Evolutionary conservation across 1,140 invertebrate species (phyloP).

Genomic region (Orius insidiosus): DNA sequence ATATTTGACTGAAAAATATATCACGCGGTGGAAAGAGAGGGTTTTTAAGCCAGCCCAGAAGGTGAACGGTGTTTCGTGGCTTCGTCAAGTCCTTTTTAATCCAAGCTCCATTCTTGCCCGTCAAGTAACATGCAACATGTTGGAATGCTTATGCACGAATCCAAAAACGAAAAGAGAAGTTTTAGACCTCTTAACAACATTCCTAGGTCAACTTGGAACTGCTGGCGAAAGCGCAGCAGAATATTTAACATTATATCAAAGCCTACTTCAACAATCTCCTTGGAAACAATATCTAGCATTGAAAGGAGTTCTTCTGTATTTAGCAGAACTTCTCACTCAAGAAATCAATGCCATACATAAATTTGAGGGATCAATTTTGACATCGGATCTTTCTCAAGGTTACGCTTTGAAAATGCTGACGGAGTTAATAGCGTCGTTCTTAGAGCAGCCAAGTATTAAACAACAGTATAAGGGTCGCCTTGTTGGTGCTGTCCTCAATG

Average conservation of each 20-base stretch:
- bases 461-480: constrained; percentile 78
- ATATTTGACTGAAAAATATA: constrained; percentile 66
- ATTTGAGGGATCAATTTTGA: constrained; percentile 77
- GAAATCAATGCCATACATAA: constrained; percentile 75
- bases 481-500: constrained; percentile 77
- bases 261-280: constrained; percentile 59
- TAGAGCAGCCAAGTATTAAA: constrained; percentile 72
- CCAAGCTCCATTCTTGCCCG: constrained; percentile 72
- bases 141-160: constrained; percentile 64
- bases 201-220: constrained; percentile 62
- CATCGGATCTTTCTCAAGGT: constrained; percentile 84
- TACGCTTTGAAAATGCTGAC: constrained; percentile 74
- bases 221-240: constrained; percentile 83
- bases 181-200: constrained; percentile 71
- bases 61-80: constrained; percentile 54
- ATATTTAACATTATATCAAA: constrained; percentile 73
- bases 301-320: constrained; percentile 62
- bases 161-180: constrained; percentile 54
- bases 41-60: constrained; percentile 34
- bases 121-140: constrained; percentile 73
- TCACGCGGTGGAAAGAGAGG: constrained; percentile 35
- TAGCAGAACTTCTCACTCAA: constrained; percentile 69
- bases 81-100: constrained; percentile 79
- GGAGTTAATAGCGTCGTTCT: constrained; percentile 64
- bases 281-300: constrained; percentile 89